Evolutionary conservation across 2,797 vertebrate genomes (phyloP).

Genomic region (Notamacropus eugenii): DNA sequence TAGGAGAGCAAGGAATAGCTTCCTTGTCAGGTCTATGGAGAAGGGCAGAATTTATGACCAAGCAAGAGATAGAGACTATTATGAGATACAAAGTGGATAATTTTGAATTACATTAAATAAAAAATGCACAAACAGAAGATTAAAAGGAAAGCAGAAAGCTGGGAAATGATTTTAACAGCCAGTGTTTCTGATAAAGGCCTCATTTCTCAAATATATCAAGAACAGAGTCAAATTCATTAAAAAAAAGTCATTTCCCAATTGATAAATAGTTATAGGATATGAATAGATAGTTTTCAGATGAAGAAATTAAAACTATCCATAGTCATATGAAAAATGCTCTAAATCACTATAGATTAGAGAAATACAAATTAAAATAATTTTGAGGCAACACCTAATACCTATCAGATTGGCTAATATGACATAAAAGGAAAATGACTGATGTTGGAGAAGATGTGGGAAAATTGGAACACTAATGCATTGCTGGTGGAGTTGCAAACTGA

Average conservation of each 20-base stretch:
- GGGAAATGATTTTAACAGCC: background rate
- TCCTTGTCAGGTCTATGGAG: background rate
- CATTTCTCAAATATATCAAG: background rate
- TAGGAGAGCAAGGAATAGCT: background rate
- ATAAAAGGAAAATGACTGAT: background rate
- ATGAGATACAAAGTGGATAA: background rate
- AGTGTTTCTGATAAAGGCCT: background rate
- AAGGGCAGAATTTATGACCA: background rate
- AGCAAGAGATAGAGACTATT: background rate
- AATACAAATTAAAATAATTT: background rate
- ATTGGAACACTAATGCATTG: background rate
- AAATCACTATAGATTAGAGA: background rate
- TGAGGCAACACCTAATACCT: background rate
- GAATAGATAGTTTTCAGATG: background rate
- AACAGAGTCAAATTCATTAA: background rate
- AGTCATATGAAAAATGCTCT: background rate
- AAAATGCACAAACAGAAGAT: background rate
- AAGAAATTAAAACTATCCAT: background rate
- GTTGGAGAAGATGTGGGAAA: background rate
- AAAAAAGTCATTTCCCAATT: background rate
- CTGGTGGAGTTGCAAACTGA: background rate
- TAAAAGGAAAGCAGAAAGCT: background rate
- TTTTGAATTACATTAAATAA: background rate
- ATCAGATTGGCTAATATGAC: background rate
- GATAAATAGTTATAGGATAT: background rate